Evolutionary conservation across 2,888 invertebrate genomes (phyloP), one percentile per base, ranked within the genome.

Genomic region (Dastarcus helophoroides): DNA sequence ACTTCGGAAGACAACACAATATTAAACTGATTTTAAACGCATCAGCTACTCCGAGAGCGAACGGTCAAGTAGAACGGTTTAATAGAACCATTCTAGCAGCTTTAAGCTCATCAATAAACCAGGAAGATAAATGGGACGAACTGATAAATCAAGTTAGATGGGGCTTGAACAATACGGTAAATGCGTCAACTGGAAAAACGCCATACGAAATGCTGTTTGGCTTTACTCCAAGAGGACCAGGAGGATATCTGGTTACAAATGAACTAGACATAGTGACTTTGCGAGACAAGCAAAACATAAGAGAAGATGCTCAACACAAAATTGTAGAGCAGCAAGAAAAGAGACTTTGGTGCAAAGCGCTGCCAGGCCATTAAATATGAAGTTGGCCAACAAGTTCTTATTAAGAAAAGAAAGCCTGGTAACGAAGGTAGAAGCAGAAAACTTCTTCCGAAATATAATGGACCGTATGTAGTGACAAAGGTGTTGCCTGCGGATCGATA

Each of bases 61-160:
- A 50, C 24, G 48, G 47, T 2, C 47, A 50, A 32, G 47, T 46
- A 2, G 46, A 47, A 27, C 22, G 43, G 15, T 33, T 37, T 26
- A 49, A 47, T 35, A 13, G 42, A 2, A 29, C 14, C 41, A 2
- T 28, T 35, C 2, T 42, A 41, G 21, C 35, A 45, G 26, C 37
- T 6, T 31, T 38, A 3, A 9, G 44, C 2, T 26, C 32, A n/a
- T 30, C 43, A 5, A 33, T 36, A 4, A 29, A 30, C 5, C 32
- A 37, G 3, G 36, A 41, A 8, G 47, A 46, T 34, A 27, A 12
- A 6, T 46, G 47, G 44, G 44, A 48, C 28, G 34, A 44, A 7
- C 17, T 17, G 5, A 24, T 47, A 6, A 33, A 29, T 26, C 16
- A 22, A 12, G 38, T 43, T 3, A 25, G 21, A 19, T 48, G 39